Percentiles rank a stretch among this genome's conserved stretches.
These are phyloP conservation scores for Hemibagrus wyckioides DNA, from an alignment of 2,113 vertebrate genomes.

Conservation along the genomic window DNA sequence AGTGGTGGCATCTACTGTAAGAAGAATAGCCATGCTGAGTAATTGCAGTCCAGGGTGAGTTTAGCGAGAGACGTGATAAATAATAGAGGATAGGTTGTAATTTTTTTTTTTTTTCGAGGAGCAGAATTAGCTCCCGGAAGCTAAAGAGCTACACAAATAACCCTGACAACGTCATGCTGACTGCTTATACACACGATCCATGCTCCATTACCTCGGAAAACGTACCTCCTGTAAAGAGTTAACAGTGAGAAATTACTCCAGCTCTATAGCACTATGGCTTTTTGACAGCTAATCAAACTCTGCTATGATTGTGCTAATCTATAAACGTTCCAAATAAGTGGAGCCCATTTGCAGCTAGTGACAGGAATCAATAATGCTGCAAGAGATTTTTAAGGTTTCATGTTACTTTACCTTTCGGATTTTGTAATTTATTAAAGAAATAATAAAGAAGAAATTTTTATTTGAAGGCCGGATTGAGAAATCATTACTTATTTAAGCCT, in stretches of 20 bases:
- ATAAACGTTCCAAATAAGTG: slow-evolving; percentile 5
- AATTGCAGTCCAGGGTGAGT: slow-evolving; percentile 33
- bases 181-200: neutral
- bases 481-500: neutral
- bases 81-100: slow-evolving; percentile 38
- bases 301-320: slow-evolving; percentile 28
- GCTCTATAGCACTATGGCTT: neutral
- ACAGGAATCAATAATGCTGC: neutral
- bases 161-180: neutral
- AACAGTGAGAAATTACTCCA: neutral
- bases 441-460: neutral
- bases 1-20: slow-evolving; percentile 19
- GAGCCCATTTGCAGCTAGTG: neutral
- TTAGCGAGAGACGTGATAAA: slow-evolving; percentile 29
- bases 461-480: neutral
- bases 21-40: slow-evolving; percentile 38
- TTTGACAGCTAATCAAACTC: slow-evolving; percentile 23
- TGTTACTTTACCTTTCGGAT: neutral
- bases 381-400: neutral
- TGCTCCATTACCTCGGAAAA: neutral
- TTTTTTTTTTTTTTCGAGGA: slow-evolving; percentile 37
- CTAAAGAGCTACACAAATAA: slow-evolving; percentile 10
- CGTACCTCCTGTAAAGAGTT: neutral
- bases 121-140: slow-evolving; percentile 29
- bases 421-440: neutral